phyloP scores from a whole-genome alignment of 2,113 vertebrate species.

The Forbesichthys agassizii region DNA sequence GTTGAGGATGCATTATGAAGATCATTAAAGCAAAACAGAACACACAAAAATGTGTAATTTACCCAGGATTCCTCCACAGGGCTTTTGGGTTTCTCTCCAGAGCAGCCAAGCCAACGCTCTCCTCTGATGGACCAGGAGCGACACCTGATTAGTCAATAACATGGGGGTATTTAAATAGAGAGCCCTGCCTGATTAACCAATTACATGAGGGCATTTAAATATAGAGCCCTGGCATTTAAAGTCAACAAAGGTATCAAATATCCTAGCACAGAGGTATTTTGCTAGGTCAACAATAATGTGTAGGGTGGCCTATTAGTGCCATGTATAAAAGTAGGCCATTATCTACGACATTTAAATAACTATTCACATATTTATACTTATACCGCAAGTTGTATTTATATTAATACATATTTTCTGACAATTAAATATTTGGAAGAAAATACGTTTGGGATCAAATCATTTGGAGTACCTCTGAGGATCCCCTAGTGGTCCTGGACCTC shows the following conservation, averaged over 20 bases:
- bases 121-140: constrained; percentile 87
- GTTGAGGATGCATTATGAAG: not conserved
- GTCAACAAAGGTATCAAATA: no score
- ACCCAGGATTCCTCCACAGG: constrained; percentile 94
- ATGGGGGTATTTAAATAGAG: not conserved
- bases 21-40: not conserved
- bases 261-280: not conserved
- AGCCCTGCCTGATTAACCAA: constrained; percentile 46
- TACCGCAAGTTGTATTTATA: no score
- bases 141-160: constrained; percentile 57
- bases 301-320: no score
- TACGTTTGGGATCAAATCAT: no score
- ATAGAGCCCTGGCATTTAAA: not conserved
- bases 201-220: not conserved
- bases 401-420: no score
- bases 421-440: no score
- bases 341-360: no score
- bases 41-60: constrained; percentile 37
- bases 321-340: no score
- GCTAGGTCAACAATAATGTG: no score
- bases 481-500: no score
- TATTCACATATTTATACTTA: no score
- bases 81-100: constrained; percentile 92
- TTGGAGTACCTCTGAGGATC: no score
- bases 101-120: constrained; percentile 88